These are phyloP conservation scores for Ectemnius cavifrons DNA, from an alignment of 2,888 invertebrate genomes.

Conservation along the genomic window DNA sequence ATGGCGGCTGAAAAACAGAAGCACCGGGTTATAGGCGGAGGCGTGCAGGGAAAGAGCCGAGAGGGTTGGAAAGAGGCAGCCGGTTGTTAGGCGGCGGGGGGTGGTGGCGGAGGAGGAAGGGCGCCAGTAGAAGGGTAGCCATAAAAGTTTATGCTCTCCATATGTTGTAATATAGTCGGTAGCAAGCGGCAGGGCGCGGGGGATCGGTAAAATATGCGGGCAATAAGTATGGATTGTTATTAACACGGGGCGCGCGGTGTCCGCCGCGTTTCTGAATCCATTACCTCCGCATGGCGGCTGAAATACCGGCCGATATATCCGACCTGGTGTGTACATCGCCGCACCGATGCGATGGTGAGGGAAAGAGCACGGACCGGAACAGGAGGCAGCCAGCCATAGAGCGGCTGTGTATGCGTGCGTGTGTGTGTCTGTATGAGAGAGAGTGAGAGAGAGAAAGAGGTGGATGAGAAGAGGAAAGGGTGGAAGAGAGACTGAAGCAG, in stretches of 20 bases:
- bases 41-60: constrained; percentile 30
- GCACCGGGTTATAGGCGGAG: constrained; percentile 13
- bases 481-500: constrained; percentile 20
- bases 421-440: not conserved
- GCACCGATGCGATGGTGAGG: constrained; percentile 61
- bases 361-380: constrained; percentile 38
- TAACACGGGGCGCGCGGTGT: constrained; percentile 78
- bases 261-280: constrained; percentile 78
- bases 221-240: constrained; percentile 79
- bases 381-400: not conserved
- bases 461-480: not conserved
- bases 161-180: constrained; percentile 78
- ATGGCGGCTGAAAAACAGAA: not conserved
- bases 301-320: constrained; percentile 78
- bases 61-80: constrained; percentile 56
- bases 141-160: constrained; percentile 79
- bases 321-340: constrained; percentile 74
- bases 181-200: constrained; percentile 71
- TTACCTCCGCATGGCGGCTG: constrained; percentile 78
- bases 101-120: constrained; percentile 49
- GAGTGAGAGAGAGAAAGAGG: not conserved
- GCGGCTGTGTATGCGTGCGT: too few species aligned
- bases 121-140: constrained; percentile 75
- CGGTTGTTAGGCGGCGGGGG: constrained; percentile 45
- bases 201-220: constrained; percentile 79